phyloP scores from a whole-genome alignment of 2,888 invertebrate genomes.

The Drosophila borealis region DNA sequence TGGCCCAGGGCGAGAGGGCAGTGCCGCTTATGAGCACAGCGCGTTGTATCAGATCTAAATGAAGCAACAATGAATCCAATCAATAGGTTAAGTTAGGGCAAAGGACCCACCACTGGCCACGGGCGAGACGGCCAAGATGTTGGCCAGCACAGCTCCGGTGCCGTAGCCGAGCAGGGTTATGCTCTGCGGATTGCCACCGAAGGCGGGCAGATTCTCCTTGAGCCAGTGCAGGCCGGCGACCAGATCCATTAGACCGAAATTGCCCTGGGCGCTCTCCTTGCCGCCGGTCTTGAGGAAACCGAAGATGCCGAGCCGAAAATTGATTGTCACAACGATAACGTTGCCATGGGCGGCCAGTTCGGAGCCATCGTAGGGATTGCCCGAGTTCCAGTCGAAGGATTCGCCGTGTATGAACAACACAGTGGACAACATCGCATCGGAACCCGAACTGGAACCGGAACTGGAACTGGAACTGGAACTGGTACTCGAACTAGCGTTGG shows the following conservation, averaged over 20 bases:
- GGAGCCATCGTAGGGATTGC: conserved; percentile 98
- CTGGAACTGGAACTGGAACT: conserved; percentile 12
- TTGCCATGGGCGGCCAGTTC: conserved; percentile 96
- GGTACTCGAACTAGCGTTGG: conserved; percentile 6
- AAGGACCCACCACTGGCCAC: conserved; percentile 92
- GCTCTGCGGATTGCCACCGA: conserved; percentile 97
- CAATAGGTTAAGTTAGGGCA: no score
- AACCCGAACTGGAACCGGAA: conserved; percentile 10
- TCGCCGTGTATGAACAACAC: conserved; percentile 97
- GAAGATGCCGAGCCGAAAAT: conserved; percentile 95
- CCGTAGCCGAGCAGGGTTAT: conserved; percentile 98
- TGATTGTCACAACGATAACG: conserved; percentile 95
- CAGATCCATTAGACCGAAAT: conserved; percentile 96
- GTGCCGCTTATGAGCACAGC: conserved; percentile 95
- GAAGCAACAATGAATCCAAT: background rate
- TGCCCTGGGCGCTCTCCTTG: conserved; percentile 95
- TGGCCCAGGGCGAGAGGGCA: conserved; percentile 95
- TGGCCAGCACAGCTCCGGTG: conserved; percentile 97
- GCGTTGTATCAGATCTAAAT: conserved; percentile 92
- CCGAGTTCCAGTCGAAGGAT: conserved; percentile 98
- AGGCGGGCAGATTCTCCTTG: conserved; percentile 96
- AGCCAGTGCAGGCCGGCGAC: conserved; percentile 99
- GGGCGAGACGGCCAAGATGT: conserved; percentile 97
- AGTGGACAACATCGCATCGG: conserved; percentile 87
- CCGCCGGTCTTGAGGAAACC: conserved; percentile 96